phyloP scores from a whole-genome alignment of 2,888 invertebrate genomes.

The Lissonota sp. region DNA sequence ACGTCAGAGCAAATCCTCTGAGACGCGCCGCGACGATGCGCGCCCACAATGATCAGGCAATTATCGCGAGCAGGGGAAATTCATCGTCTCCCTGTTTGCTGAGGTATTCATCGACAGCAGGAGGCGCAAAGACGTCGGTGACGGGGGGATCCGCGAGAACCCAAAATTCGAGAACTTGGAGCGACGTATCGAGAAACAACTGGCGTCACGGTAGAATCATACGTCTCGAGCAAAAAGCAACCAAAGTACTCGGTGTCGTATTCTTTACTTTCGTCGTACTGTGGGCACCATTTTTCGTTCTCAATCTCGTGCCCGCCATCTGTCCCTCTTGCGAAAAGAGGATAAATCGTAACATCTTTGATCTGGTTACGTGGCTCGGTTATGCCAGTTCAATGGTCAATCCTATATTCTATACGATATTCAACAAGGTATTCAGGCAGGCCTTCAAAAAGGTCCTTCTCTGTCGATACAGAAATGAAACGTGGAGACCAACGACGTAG shows the following conservation, averaged over 20 bases:
- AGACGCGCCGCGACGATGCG: conserved; percentile 87
- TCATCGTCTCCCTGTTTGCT: conserved; percentile 86
- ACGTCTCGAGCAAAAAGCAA: conserved; percentile 97
- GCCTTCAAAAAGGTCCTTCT: conserved; percentile 94
- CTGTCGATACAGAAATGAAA: conserved; percentile 89
- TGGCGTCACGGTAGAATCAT: conserved; percentile 93
- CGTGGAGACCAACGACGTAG: conserved; percentile 86
- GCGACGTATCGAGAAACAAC: conserved; percentile 92
- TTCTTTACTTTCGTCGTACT: conserved; percentile 97
- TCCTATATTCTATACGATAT: conserved; percentile 98
- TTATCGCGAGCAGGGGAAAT: conserved; percentile 79
- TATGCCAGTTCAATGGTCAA: conserved; percentile 98
- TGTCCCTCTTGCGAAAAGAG: conserved; percentile 92
- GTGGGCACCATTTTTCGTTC: conserved; percentile 98
- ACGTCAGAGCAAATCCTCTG: conserved; percentile 83
- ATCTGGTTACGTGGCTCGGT: conserved; percentile 96
- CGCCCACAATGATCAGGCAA: conserved; percentile 84
- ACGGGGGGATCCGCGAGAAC: conserved; percentile 86
- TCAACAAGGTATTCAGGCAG: conserved; percentile 96
- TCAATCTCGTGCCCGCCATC: conserved; percentile 93
- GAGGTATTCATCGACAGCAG: conserved; percentile 78
- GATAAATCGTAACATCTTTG: conserved; percentile 92
- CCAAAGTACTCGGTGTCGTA: conserved; percentile 96
- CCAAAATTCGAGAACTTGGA: conserved; percentile 92
- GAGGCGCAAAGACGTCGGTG: background rate